Evolutionary conservation across 2,888 invertebrate species (phyloP).

Genomic region (Xanthorhoe spadicearia): DNA sequence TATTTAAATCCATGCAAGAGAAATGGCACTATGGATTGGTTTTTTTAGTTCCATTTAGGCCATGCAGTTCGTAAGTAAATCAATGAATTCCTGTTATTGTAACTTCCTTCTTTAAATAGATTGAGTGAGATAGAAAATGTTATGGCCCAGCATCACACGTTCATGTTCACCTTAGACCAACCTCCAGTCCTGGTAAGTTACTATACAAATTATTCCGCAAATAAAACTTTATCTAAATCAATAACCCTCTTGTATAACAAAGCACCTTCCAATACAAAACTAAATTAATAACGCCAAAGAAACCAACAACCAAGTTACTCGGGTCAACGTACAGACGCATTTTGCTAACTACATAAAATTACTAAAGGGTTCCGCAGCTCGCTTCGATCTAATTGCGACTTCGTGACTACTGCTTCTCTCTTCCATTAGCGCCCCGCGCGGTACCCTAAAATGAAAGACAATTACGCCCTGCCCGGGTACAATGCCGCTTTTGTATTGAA

Average conservation of each 20-base stretch:
- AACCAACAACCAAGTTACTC: constrained; percentile 44
- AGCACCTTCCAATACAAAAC: constrained; percentile 9
- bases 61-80: no score
- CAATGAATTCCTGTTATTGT: no score
- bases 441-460: constrained; percentile 38
- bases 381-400: constrained; percentile 76
- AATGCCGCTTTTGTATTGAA: constrained; percentile 41
- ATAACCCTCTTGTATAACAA: background rate
- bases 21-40: no score
- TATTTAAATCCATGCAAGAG: no score
- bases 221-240: background rate
- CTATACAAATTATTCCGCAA: background rate
- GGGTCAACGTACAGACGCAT: constrained; percentile 63
- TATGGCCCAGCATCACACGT: no score
- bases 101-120: no score
- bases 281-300: constrained; percentile 35
- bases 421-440: constrained; percentile 67
- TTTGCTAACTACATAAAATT: constrained; percentile 77
- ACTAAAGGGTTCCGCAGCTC: constrained; percentile 73
- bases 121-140: no score
- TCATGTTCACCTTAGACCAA: no score
- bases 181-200: no score
- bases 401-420: constrained; percentile 72
- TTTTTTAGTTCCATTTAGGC: no score
- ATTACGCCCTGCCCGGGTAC: constrained; percentile 33